Conservation (phyloP, 2,888 invertebrate species). For the Pterostichus niger region DNA sequence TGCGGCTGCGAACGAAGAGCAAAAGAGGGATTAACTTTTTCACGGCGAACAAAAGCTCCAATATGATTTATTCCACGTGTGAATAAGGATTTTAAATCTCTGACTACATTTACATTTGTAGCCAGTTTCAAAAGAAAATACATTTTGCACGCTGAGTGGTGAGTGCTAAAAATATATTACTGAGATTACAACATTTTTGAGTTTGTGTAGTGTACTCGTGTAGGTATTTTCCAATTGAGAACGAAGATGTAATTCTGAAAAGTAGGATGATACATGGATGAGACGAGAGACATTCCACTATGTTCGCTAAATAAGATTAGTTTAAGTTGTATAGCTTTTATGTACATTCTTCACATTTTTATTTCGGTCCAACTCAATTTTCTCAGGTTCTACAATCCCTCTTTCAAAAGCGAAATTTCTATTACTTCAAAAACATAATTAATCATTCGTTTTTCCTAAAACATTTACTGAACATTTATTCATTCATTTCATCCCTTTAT, state of each 20-base stretch:
- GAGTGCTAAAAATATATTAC: constrained; percentile 35
- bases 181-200: constrained; percentile 37
- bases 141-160: constrained; percentile 11
- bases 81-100: constrained; percentile 53
- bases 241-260: constrained; percentile 37
- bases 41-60: constrained; percentile 42
- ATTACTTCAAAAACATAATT: too few species aligned
- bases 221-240: constrained; percentile 29
- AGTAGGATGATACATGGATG: neutral
- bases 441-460: too few species aligned
- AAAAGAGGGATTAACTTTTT: constrained; percentile 49
- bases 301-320: constrained; percentile 20
- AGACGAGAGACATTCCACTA: neutral
- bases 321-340: too few species aligned
- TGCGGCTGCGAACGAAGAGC: constrained; percentile 28
- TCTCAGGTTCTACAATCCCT: too few species aligned
- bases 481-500: too few species aligned
- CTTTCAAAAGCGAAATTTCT: too few species aligned
- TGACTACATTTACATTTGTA: constrained; percentile 52
- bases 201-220: neutral
- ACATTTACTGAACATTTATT: too few species aligned
- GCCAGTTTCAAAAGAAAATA: constrained; percentile 47
- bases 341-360: too few species aligned
- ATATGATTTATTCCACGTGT: constrained; percentile 51
- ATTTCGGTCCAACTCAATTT: too few species aligned